Base-by-base conservation (phyloP, 2,888 invertebrate genomes). In the Sphaerophoria rueppellii region DNA sequence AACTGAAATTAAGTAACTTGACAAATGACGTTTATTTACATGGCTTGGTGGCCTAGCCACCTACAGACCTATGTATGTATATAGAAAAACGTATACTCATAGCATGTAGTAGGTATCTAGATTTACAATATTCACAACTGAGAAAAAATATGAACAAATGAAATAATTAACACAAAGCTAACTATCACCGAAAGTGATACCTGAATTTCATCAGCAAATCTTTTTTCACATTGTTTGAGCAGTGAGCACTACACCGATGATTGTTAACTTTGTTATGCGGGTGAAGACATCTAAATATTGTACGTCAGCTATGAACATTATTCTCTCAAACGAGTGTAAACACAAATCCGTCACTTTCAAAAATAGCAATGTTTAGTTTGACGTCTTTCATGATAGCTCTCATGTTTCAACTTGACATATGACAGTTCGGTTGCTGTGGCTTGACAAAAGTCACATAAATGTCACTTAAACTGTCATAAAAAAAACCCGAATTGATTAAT, bases 151-250 rank as follows among this genome's bases (percentile, higher is more conserved):
- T 0, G 48, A 54, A n/a, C 6, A 52, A 67, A 67, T 40, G 2
- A 37, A 67, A 67, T 50, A 57, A 63, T 69, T 61, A 58, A 73
- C 82, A 63, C 57, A 58, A 34, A 50, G 57, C 46, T 75, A 58
- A 81, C 76, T 72, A 61, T 35, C 54, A 67, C 67, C 60, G 82
- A 78, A 82, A 74, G 54, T 71, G 70, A 82, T 82, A 70, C 57
- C 57, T 40, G 40, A 74, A 74, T 78, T 82, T 78, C 78, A 65
- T 73, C 78, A 82, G 70, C 70, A 70, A 78, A 82, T 82, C 73
- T 65, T 73, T 50, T 43, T 67, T 58, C 60, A 63, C 55, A 35
- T 14, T 55, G 60, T 37, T 32, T 14, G 40, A 46, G 9, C 4
- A 9, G 7, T 40, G 6, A 40, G 40, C 43, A 6, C 40, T 40